Evolutionary conservation across 1,140 invertebrate genomes (phyloP), one percentile per base, ranked within the genome.

Genomic region (Olivierus martensii): DNA sequence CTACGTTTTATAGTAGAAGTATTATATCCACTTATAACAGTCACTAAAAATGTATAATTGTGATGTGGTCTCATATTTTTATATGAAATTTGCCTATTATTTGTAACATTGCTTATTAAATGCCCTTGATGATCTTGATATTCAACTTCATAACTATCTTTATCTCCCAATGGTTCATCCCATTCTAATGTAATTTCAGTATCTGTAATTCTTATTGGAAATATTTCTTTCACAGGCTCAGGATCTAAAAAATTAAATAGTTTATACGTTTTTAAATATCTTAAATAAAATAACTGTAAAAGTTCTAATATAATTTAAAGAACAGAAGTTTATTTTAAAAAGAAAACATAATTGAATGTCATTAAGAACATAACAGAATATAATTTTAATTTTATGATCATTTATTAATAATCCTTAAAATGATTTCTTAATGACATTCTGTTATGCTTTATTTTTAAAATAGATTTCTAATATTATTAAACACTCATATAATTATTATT

Each of bases 41-140:
- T 79, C 6, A 93, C 78, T 1, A 87, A 89, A 66, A 93, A 92
- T 1, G 87, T 91, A 64, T 93, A 93, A 67, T 87, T 85, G 49
- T 81, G 72, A 69, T 89, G 80, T 0, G 89, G 87, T 60, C 79
- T 81, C 35, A 93, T 28, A 28, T 28, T 28, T 28, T 28, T 28
- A 9, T 28, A 28, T 9, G 28, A 28, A 6, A 28, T 28, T 28
- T 28, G 28, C 28, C 9, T 9, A 28, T 28, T 28, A 28, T 28
- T 28, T 28, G 28, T 28, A 28, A 81, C 71, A 67, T 86, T 88
- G 64, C 83, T 79, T 28, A 28, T 28, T 28, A 28, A 28, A 28
- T 28, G 28, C 9, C 28, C 44, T 17, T 49, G 18, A 18, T 80
- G 76, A 57, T 79, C 82, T 28, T 87, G 71, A 67, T 89, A 92